A percentile compares a stretch with the other conserved stretches of the same genome.
Evolutionary conservation across 2,113 vertebrate genomes (phyloP).

Genomic region (Lipophrys pholis): DNA sequence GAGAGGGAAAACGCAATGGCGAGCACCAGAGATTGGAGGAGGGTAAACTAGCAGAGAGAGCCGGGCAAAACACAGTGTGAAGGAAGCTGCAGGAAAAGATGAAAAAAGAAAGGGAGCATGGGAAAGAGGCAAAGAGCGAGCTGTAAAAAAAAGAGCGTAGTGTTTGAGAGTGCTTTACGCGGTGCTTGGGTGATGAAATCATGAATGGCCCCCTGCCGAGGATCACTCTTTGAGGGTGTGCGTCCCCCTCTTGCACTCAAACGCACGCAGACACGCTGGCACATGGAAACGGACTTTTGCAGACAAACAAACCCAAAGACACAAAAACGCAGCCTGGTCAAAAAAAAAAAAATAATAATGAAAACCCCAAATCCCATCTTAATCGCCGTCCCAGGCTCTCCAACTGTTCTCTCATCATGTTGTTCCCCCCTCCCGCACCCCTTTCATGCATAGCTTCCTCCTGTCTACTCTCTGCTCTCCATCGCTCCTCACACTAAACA

Average conservation of each 20-base stretch:
- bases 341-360: too few species aligned
- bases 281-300: constrained; percentile 29
- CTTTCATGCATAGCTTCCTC: constrained; percentile 54
- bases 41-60: constrained; percentile 32
- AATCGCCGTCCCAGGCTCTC: constrained; percentile 25
- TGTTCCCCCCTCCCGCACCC: constrained; percentile 1
- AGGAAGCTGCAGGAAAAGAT: constrained; percentile 49
- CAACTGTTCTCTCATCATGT: constrained; percentile 27
- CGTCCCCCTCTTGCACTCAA: constrained; percentile 33
- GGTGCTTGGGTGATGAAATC: constrained; percentile 71
- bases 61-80: constrained; percentile 49
- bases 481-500: constrained; percentile 59
- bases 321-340: constrained; percentile 27
- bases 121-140: constrained; percentile 57
- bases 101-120: constrained; percentile 65
- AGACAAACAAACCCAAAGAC: constrained; percentile 60
- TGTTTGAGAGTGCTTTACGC: constrained; percentile 62
- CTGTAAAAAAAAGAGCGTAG: constrained; percentile 52
- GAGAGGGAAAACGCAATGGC: neutral
- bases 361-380: constrained; percentile 53
- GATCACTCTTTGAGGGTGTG: constrained; percentile 61
- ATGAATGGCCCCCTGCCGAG: constrained; percentile 70
- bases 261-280: neutral
- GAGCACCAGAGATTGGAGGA: neutral
- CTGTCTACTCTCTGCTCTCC: constrained; percentile 24